Conservation (phyloP, 2,888 invertebrate genomes). For the Tenthredo notha region DNA sequence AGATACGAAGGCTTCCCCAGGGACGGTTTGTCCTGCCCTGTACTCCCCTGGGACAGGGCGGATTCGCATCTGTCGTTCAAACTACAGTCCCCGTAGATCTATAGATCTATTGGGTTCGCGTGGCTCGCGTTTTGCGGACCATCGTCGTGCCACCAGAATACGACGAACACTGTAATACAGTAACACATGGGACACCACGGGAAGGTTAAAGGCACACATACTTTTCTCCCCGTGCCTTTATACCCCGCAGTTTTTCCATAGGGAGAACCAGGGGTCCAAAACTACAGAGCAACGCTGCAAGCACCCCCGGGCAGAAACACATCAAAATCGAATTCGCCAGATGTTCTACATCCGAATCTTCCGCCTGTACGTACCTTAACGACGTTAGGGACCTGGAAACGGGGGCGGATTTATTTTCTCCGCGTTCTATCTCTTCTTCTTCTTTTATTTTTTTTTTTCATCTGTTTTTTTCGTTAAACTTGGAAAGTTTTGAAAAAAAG, state of each 20-base stretch:
- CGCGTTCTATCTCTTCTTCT: too few relatives aligned
- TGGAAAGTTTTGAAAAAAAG: neutral
- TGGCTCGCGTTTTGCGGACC: slow-evolving; percentile 7
- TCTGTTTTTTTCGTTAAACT: neutral
- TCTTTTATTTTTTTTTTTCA: neutral
- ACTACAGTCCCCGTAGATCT: slow-evolving; percentile 46
- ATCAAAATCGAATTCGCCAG: slow-evolving; percentile 78
- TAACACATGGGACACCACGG: slow-evolving; percentile 53
- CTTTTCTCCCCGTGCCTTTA: neutral
- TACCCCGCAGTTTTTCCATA: slow-evolving; percentile 17
- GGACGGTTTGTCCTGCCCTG: slow-evolving; percentile 74
- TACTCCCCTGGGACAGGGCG: slow-evolving; percentile 71
- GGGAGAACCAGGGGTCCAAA: slow-evolving; percentile 49
- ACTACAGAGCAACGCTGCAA: slow-evolving; percentile 58
- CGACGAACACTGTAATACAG: slow-evolving; percentile 59
- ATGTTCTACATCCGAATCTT: slow-evolving; percentile 74
- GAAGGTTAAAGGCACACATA: neutral
- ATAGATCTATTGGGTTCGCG: slow-evolving; percentile 42
- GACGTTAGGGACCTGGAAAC: slow-evolving; percentile 65
- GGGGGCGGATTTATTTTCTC: slow-evolving; percentile 25
- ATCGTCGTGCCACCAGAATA: slow-evolving; percentile 57
- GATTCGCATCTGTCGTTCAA: slow-evolving; percentile 57
- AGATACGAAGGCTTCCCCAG: slow-evolving; percentile 60
- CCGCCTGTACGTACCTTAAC: slow-evolving; percentile 65
- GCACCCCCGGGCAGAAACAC: slow-evolving; percentile 74